A percentile compares a stretch with the other conserved stretches of the same genome.
phyloP scores from a whole-genome alignment of 2,888 invertebrate genomes.

The Lithophane semibrunnea region DNA sequence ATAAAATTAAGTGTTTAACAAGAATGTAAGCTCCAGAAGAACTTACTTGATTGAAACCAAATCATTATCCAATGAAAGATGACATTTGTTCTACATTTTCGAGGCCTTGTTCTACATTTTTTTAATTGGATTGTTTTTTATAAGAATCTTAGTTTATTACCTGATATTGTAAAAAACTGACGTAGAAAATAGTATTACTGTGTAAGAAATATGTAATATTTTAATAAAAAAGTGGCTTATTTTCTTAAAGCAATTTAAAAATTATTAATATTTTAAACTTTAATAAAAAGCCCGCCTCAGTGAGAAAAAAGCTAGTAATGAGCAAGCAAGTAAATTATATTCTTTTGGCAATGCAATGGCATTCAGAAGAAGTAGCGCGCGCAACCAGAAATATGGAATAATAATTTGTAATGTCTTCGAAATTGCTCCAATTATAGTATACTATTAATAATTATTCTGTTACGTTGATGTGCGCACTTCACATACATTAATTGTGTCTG shows the following conservation, averaged over 20 bases:
- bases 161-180: conserved; percentile 29
- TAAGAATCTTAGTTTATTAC: conserved; percentile 37
- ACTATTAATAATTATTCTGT: neutral
- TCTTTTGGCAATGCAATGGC: neutral
- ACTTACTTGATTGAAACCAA: conserved; percentile 36
- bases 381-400: neutral
- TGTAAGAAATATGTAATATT: conserved; percentile 26
- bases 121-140: conserved; percentile 29
- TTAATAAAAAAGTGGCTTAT: conserved; percentile 27
- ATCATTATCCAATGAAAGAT: conserved; percentile 38
- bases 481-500: neutral
- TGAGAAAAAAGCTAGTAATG: conserved; percentile 8
- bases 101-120: conserved; percentile 47
- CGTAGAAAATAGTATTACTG: conserved; percentile 24
- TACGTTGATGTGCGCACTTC: conserved; percentile 10
- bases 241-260: conserved; percentile 31
- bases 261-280: conserved; percentile 17
- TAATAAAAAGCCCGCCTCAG: conserved; percentile 14
- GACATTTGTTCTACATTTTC: conserved; percentile 39
- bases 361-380: neutral
- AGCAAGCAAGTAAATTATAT: neutral
- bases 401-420: conserved; percentile 2
- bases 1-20: conserved; percentile 7
- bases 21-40: conserved; percentile 6
- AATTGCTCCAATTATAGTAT: conserved; percentile 2